These are phyloP conservation scores for Diploscapter pachys DNA, from an alignment of 1,140 invertebrate species.

Conservation along the genomic window DNA sequence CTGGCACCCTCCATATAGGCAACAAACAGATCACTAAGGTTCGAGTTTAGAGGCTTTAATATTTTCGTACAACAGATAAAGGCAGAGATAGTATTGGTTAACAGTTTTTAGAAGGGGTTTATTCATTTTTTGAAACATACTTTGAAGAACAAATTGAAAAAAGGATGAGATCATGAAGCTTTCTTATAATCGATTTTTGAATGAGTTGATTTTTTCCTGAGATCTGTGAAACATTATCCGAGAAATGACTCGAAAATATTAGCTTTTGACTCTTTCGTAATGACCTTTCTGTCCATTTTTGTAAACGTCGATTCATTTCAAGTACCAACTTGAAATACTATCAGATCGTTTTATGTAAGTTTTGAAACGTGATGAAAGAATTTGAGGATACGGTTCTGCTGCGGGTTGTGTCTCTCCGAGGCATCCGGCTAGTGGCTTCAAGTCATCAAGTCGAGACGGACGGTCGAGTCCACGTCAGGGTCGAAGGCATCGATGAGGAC, in stretches of 20 bases:
- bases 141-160: neutral
- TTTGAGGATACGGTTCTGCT: constrained; percentile 30
- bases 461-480: constrained; percentile 12
- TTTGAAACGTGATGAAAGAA: neutral
- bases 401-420: constrained; percentile 26
- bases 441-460: constrained; percentile 21
- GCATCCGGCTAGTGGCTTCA: constrained; percentile 11
- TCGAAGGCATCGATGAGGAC: constrained; percentile 20
- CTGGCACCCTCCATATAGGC: constrained; percentile 13
- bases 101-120: constrained; percentile 15
- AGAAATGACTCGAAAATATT: no score
- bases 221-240: no score
- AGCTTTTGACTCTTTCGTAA: no score
- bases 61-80: no score
- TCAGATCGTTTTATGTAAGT: neutral
- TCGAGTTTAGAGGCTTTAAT: no score
- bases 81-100: no score
- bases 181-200: no score
- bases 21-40: no score
- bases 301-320: constrained; percentile 18
- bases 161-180: neutral
- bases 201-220: no score
- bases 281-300: constrained; percentile 13
- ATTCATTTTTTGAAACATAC: constrained; percentile 12
- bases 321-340: neutral